A percentile compares a stretch with the other conserved stretches of the same genome.
Conservation (phyloP, 2,113 vertebrate species). For the Mustela nigripes region DNA sequence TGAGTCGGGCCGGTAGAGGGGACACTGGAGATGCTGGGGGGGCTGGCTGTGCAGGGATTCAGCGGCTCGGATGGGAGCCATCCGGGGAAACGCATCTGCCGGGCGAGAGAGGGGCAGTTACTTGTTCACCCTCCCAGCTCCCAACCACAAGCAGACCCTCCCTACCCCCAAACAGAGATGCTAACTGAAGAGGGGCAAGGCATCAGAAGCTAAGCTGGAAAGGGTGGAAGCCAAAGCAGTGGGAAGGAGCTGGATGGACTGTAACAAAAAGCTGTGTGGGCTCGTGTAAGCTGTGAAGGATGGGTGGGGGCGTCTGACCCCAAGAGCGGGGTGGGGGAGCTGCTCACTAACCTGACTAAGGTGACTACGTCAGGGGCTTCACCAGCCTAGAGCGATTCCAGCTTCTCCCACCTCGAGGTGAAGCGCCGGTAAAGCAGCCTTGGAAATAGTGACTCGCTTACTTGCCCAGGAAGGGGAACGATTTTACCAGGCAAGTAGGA, state of each 20-base stretch:
- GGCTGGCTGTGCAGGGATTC: conserved; percentile 86
- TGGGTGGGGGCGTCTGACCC: conserved; percentile 43
- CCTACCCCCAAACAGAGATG: conserved; percentile 66
- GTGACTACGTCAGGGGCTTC: conserved; percentile 74
- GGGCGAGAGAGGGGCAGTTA: not conserved
- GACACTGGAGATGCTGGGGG: conserved; percentile 90
- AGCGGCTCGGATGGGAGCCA: conserved; percentile 87
- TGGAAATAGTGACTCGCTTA: conserved; percentile 83
- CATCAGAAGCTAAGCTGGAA: conserved; percentile 80
- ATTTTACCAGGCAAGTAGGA: conserved; percentile 82
- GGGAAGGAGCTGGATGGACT: conserved; percentile 70
- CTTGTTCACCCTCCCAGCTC: not conserved
- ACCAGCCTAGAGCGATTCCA: conserved; percentile 82
- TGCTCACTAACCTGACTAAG: conserved; percentile 77
- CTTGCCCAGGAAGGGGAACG: conserved; percentile 80
- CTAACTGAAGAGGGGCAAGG: conserved; percentile 80
- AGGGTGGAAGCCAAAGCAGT: conserved; percentile 71
- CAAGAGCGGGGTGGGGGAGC: conserved; percentile 5
- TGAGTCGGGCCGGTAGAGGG: conserved; percentile 92
- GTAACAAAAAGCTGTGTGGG: conserved; percentile 74
- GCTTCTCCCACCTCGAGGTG: conserved; percentile 83
- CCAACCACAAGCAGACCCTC: not conserved
- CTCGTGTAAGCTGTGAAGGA: conserved; percentile 77
- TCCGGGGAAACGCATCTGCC: conserved; percentile 93
- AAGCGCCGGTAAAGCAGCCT: conserved; percentile 81